phyloP scores from a whole-genome alignment of 2,797 vertebrate genomes.

The Cephalopachus bancanus region DNA sequence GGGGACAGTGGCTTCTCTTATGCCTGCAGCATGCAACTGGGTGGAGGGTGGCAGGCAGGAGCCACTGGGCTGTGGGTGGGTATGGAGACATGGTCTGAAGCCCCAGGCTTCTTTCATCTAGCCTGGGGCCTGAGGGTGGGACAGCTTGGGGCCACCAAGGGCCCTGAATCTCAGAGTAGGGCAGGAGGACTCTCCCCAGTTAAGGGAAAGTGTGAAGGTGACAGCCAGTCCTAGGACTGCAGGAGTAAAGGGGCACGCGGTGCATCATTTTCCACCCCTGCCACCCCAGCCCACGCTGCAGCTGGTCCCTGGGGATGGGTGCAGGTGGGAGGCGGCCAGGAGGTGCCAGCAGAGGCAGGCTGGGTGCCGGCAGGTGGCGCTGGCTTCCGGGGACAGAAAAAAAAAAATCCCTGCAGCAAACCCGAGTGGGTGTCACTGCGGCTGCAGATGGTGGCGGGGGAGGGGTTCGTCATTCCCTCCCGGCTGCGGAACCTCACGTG shows the following conservation, averaged over 20 bases:
- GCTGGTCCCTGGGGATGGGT: neutral
- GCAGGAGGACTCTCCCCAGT: neutral
- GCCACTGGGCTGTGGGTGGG: neutral
- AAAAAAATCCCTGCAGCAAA: conserved; percentile 77
- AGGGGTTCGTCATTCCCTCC: conserved; percentile 70
- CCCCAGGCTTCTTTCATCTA: neutral
- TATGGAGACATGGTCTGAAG: neutral
- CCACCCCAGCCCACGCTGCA: neutral
- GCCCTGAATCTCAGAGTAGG: neutral
- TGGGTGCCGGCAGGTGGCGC: conserved; percentile 80
- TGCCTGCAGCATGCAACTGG: neutral
- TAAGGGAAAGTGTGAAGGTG: neutral
- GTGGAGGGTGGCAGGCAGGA: neutral
- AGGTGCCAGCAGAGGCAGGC: neutral
- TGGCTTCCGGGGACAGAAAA: conserved; percentile 62
- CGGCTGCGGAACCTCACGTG: conserved; percentile 75
- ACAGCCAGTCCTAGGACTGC: neutral
- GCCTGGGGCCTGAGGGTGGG: neutral
- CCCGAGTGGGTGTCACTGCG: conserved; percentile 82
- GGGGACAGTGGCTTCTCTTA: neutral
- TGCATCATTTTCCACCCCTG: no score
- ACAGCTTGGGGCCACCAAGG: neutral
- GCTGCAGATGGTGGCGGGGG: conserved; percentile 79
- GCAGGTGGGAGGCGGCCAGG: neutral
- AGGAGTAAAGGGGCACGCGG: neutral